Base-by-base conservation (phyloP, 2,797 vertebrate genomes). In the Coracias cyanogaster region DNA sequence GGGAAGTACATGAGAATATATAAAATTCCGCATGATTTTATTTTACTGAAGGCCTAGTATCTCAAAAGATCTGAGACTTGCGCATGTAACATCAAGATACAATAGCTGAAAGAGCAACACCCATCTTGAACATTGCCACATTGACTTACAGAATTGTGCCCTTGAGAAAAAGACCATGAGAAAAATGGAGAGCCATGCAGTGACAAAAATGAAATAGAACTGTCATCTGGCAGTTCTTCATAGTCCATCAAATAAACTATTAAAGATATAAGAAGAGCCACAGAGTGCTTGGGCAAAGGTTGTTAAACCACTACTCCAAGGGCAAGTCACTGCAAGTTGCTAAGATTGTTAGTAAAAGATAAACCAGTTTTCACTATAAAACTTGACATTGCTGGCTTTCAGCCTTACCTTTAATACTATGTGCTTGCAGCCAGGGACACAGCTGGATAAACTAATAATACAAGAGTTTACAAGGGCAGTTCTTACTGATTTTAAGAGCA, bases 181-280 rank as follows among this genome's bases (percentile, higher is more conserved):
- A 92, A 96, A 98, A 97, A 98, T 80, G 70, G 96, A 97, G 94
- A 92, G 86, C 89, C 84, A 96, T 81, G 73, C 95, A 96, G 94
- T 97, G 97, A 98, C 98, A 98, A 98, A 98, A 98, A 98, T 98
- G 98, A 98, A 98, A 98, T 98, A 98, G 97, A 98, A 96, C 97
- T 98, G 98, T 98, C 98, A 98, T 96, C 97, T 86, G 94, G 98
- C 95, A 97, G 97, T 98, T 98, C 97, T 97, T 98, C 98, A 98
- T 98, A 98, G 97, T 97, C 95, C 91, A 96, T 98, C 98, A 98
- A 93, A n/a, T 95, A 97, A 97, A 98, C 97, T 97, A 98, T 98
- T 98, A 97, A 96, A 97, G 96, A 97, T 97, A 97, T 97, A 97
- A 98, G 97, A 97, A 97, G 94, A 97, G 86, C 96, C 96, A 91